Conservation (phyloP, 1,140 invertebrate species). For the Neodiprion lecontei region DNA sequence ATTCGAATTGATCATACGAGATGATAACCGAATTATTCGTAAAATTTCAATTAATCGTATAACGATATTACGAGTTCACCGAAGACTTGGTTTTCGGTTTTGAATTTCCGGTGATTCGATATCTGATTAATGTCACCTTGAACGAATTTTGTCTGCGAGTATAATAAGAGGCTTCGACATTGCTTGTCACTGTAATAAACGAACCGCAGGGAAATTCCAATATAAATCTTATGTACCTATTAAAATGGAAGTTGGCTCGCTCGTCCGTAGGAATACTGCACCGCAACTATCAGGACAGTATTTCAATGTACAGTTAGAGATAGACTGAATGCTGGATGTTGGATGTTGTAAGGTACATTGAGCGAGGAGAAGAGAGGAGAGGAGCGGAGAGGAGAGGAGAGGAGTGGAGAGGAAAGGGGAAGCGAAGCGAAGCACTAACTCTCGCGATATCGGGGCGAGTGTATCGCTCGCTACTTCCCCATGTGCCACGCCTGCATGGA, state of each 20-base stretch:
- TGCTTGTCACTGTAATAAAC: no score
- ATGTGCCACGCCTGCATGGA: neutral
- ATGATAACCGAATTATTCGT: no score
- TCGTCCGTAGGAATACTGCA: neutral
- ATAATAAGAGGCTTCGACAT: no score
- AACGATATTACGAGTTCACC: no score
- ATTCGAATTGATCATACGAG: no score
- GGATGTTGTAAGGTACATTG: neutral
- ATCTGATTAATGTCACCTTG: no score
- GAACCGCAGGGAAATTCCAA: no score
- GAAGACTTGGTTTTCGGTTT: no score
- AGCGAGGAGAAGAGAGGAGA: neutral
- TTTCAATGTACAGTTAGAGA: constrained; percentile 5
- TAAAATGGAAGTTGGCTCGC: neutral
- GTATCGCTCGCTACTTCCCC: constrained; percentile 1
- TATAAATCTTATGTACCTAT: no score
- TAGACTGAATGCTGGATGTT: constrained; percentile 1
- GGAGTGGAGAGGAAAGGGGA: neutral
- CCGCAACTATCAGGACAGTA: neutral
- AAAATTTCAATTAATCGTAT: no score
- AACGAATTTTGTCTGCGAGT: no score
- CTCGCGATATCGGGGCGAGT: constrained; percentile 3
- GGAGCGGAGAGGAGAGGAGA: neutral
- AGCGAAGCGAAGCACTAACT: constrained; percentile 2
- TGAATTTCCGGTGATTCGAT: no score